Evolutionary conservation across 2,113 vertebrate genomes (phyloP), one percentile per base, ranked within the genome.

Genomic region (Oncorhynchus gorbuscha): DNA sequence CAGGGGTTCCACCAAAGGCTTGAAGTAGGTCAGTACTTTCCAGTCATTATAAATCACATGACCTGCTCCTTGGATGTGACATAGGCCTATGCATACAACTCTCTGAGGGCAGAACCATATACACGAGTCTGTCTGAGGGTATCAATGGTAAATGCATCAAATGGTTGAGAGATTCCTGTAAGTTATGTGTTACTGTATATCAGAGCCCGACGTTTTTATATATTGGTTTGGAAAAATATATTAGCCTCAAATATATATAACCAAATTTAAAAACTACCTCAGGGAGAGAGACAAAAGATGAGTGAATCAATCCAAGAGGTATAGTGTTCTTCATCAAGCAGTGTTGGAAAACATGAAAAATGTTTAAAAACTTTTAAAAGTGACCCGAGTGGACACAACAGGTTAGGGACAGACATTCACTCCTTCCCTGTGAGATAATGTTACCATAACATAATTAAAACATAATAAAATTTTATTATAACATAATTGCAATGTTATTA

Each of bases 271-370:
- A 66, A 69, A 30, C n/a, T 16, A 64, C 55, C 18, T 73, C 14
- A 76, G 82, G 76, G 55, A 30, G 35, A 45, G 45, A 9, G n/a
- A 79, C 55, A 79, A 81, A 79, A 78, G 2, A 45, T 69, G 64
- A 26, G 28, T 79, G 24, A 22, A 83, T 68, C 5, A 22, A 83
- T 68, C 6, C 71, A 76, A 81, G 88, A 86, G 77, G 74, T 81
- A 73, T 66, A 3, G 72, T 85, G 80, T 84, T 85, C 81, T 84
- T 86, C 48, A 92, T 94, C 91, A 94, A 95, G 93, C 93, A 93
- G 91, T 83, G 77, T 89, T 91, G 94, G 91, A 94, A 94, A 71
- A 91, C 84, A 78, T 3, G 18, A 87, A 91, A 84, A 83, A 74
- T 75, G 4, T 72, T 67, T 62, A 58, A 14, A 35, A 83, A 74